A percentile compares a stretch with the other conserved stretches of the same genome.
These are phyloP conservation scores for Scotopteryx bipunctaria DNA, from an alignment of 2,888 invertebrate species.

Conservation along the genomic window DNA sequence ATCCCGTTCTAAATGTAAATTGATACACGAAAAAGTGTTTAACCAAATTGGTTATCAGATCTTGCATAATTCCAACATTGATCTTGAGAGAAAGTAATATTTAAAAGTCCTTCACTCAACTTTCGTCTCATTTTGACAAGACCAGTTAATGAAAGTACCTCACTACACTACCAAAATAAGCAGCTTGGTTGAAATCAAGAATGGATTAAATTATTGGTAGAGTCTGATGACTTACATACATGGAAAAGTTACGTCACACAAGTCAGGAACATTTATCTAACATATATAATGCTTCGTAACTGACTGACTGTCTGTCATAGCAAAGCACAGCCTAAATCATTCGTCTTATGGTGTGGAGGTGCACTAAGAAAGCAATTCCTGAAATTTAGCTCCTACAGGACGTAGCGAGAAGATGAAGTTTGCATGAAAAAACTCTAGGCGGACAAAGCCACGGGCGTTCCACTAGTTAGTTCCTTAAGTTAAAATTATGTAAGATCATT, in stretches of 20 bases:
- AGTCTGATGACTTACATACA: slow-evolving; percentile 22
- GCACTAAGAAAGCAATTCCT: too few relatives aligned
- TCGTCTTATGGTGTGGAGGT: too few relatives aligned
- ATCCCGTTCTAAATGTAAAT: not conserved
- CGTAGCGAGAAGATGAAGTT: too few relatives aligned
- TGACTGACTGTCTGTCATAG: too few relatives aligned
- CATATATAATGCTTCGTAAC: too few relatives aligned
- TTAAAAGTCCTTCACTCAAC: slow-evolving; percentile 38
- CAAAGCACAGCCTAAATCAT: too few relatives aligned
- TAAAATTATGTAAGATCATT: too few relatives aligned
- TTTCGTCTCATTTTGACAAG: slow-evolving; percentile 41
- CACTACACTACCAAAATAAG: slow-evolving; percentile 47
- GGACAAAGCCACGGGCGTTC: too few relatives aligned
- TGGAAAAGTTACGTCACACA: slow-evolving; percentile 37
- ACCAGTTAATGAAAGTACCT: slow-evolving; percentile 49
- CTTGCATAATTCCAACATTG: slow-evolving; percentile 45
- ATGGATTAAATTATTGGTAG: slow-evolving; percentile 9
- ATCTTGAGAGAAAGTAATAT: slow-evolving; percentile 56
- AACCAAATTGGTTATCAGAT: slow-evolving; percentile 12
- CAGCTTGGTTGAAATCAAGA: slow-evolving; percentile 26
- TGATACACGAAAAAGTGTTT: slow-evolving; percentile 8
- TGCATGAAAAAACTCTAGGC: too few relatives aligned
- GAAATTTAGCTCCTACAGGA: too few relatives aligned
- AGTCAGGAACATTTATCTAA: too few relatives aligned
- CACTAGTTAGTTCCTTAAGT: too few relatives aligned